phyloP scores from a whole-genome alignment of 92 coral and sea anemone species.

The Epizoanthus rinbou region DNA sequence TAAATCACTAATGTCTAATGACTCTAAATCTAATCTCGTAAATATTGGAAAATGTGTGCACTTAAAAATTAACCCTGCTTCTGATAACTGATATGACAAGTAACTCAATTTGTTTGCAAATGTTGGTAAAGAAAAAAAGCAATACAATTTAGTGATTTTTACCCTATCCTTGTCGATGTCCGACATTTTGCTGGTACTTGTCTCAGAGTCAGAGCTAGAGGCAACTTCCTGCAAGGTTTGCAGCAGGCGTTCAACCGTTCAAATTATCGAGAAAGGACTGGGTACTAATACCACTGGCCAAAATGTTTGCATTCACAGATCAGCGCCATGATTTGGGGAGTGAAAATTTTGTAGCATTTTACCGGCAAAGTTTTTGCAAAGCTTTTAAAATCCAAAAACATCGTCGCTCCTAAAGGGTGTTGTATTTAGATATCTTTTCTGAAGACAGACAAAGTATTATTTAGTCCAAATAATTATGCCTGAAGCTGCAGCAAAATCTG shows the following conservation, averaged over 20 bases:
- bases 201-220: too few relatives aligned
- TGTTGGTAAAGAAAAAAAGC: background rate
- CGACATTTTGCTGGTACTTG: background rate
- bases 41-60: too few relatives aligned
- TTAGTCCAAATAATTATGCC: constrained; percentile 70
- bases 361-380: background rate
- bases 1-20: too few relatives aligned
- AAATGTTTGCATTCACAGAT: constrained; percentile 13
- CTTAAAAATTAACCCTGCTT: too few relatives aligned
- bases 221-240: too few relatives aligned
- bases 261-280: background rate
- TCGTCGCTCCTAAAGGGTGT: background rate
- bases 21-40: too few relatives aligned
- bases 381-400: constrained; percentile 18
- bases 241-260: too few relatives aligned
- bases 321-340: background rate
- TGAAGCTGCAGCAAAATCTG: constrained; percentile 62
- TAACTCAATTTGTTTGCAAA: background rate
- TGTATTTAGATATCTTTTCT: background rate
- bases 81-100: too few relatives aligned
- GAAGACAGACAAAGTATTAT: background rate
- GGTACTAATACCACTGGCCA: constrained; percentile 29
- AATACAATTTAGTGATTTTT: background rate
- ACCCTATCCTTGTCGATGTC: constrained; percentile 13
- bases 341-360: background rate